phyloP scores from a whole-genome alignment of 2,113 vertebrate species.

The Rafetus swinhoei region DNA sequence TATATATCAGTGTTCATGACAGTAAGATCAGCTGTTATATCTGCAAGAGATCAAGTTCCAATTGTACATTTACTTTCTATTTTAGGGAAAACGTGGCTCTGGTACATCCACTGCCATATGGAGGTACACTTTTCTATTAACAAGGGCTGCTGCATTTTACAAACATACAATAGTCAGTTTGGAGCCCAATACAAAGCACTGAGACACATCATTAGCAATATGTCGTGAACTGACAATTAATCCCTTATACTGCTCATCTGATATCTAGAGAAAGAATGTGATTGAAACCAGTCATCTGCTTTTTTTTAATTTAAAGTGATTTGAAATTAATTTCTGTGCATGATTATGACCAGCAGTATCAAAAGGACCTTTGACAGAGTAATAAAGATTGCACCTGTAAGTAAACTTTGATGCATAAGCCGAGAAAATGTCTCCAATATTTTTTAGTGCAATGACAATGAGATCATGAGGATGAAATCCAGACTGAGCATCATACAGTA shows the following conservation, averaged over 20 bases:
- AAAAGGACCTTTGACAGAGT: constrained; percentile 12
- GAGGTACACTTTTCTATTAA: constrained; percentile 21
- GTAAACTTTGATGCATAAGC: constrained; percentile 41
- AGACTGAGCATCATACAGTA: constrained; percentile 60
- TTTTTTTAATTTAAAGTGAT: constrained; percentile 10
- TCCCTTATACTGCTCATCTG: constrained; percentile 24
- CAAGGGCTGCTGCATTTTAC: constrained; percentile 14
- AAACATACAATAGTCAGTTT: background rate
- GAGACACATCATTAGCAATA: background rate
- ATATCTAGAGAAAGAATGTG: background rate
- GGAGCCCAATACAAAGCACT: constrained; percentile 3
- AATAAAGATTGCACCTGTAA: constrained; percentile 40
- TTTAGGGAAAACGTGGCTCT: background rate
- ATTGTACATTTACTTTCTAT: constrained; percentile 17
- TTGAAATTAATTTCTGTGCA: background rate
- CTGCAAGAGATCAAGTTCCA: background rate
- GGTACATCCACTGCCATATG: background rate
- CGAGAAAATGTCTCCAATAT: constrained; percentile 35
- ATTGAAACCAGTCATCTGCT: background rate
- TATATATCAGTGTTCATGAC: background rate
- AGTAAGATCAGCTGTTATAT: background rate
- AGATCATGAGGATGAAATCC: constrained; percentile 62
- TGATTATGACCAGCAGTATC: background rate
- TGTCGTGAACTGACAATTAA: background rate
- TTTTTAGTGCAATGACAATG: constrained; percentile 40